These are phyloP conservation scores for Chydorus sphaericus DNA, from an alignment of 2,888 invertebrate genomes.

Conservation along the genomic window DNA sequence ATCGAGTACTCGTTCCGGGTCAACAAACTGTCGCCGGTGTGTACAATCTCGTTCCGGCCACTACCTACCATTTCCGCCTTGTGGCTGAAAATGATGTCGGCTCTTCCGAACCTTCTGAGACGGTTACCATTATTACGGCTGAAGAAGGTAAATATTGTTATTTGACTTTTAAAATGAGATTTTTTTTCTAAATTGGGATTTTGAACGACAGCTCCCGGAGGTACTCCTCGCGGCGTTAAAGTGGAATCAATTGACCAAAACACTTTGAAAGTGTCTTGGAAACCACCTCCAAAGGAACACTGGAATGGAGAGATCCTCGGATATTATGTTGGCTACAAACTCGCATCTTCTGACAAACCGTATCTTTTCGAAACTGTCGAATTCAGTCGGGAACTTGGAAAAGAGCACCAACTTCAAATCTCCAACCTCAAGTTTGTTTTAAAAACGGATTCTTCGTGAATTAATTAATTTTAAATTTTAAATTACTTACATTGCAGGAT, in stretches of 20 bases:
- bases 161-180: not conserved
- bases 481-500: conserved; percentile 40
- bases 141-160: conserved; percentile 51
- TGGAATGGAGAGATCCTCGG: conserved; percentile 87
- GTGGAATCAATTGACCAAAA: conserved; percentile 79
- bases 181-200: not conserved
- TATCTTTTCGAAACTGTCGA: conserved; percentile 83
- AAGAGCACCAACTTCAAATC: conserved; percentile 72
- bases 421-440: conserved; percentile 50
- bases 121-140: conserved; percentile 85
- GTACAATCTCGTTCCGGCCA: conserved; percentile 74
- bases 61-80: conserved; percentile 81
- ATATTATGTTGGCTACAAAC: conserved; percentile 79
- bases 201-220: conserved; percentile 56
- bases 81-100: conserved; percentile 89
- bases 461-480: not conserved
- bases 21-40: conserved; percentile 78
- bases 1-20: conserved; percentile 76
- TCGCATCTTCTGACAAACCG: conserved; percentile 56
- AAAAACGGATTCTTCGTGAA: not conserved
- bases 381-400: conserved; percentile 78
- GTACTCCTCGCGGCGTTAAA: conserved; percentile 66
- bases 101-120: conserved; percentile 79
- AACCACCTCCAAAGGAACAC: conserved; percentile 71
- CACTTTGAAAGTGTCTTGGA: conserved; percentile 68